Evolutionary conservation across 2,888 invertebrate species (phyloP).

Genomic region (Acleris laterana): DNA sequence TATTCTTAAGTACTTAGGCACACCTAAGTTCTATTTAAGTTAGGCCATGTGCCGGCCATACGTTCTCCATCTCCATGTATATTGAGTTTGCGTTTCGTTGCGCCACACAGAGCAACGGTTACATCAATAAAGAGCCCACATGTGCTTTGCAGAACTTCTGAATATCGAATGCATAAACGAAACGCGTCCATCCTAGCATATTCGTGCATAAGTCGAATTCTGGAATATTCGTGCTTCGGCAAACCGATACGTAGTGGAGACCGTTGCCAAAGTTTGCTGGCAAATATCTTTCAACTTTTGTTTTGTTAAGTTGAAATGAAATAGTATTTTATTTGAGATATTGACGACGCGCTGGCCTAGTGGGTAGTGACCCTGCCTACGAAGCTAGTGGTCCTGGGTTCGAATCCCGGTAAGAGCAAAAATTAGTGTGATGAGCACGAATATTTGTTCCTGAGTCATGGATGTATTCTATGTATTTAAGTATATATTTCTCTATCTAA

Average conservation of each 20-base stretch:
- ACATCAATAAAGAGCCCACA: slow-evolving; percentile 1
- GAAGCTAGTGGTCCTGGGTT: too few species aligned
- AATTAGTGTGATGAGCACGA: too few species aligned
- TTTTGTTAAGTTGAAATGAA: slow-evolving; percentile 23
- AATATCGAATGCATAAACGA: slow-evolving; percentile 16
- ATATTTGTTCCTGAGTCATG: too few species aligned
- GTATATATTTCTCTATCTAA: too few species aligned
- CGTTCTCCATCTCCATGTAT: too few species aligned
- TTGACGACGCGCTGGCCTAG: too few species aligned
- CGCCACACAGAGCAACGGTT: not conserved
- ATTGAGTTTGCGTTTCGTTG: not conserved
- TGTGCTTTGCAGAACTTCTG: slow-evolving; percentile 4
- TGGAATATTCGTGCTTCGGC: slow-evolving; percentile 12
- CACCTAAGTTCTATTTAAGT: too few species aligned
- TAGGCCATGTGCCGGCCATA: too few species aligned
- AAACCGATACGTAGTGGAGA: slow-evolving; percentile 18
- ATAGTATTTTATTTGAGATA: slow-evolving; percentile 20
- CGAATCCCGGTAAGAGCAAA: too few species aligned
- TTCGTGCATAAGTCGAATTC: slow-evolving; percentile 18
- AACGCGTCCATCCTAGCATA: slow-evolving; percentile 4
- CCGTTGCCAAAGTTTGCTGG: slow-evolving; percentile 27
- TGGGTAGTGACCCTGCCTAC: too few species aligned
- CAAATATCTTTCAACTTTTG: slow-evolving; percentile 27
- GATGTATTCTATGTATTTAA: too few species aligned
- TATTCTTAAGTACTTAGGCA: too few species aligned